Conservation (phyloP, 2,888 invertebrate species). For the Lochmaea capreae region DNA sequence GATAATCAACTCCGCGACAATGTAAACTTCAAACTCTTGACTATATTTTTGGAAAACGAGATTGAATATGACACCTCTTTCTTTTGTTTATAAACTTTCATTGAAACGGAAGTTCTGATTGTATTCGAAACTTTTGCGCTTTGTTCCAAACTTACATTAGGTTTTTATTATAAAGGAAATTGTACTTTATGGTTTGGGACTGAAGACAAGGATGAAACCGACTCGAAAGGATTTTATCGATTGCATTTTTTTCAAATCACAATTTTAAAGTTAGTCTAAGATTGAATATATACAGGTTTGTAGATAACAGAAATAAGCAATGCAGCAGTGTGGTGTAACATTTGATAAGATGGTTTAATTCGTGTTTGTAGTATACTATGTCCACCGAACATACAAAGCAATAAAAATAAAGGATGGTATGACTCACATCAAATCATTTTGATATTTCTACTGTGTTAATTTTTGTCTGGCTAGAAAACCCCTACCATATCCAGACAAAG, state of each 20-base stretch:
- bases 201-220: neutral
- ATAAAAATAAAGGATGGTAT: too few species aligned
- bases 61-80: conserved; percentile 60
- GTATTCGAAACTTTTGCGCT: conserved; percentile 53
- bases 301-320: too few species aligned
- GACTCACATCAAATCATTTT: too few species aligned
- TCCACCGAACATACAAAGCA: too few species aligned
- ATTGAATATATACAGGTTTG: too few species aligned
- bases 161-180: conserved; percentile 41
- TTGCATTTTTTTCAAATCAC: neutral
- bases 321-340: too few species aligned
- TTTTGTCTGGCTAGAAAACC: too few species aligned
- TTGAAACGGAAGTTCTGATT: conserved; percentile 60
- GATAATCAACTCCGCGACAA: conserved; percentile 54
- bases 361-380: too few species aligned
- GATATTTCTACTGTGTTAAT: too few species aligned
- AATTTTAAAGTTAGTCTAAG: too few species aligned
- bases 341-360: too few species aligned
- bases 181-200: conserved; percentile 30
- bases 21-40: conserved; percentile 54
- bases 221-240: neutral
- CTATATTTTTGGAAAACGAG: conserved; percentile 56
- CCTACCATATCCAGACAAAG: too few species aligned
- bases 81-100: conserved; percentile 52
- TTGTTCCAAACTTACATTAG: conserved; percentile 45